Conservation (phyloP, 2,113 vertebrate genomes). For the Heterotilapia buettikoferi region DNA sequence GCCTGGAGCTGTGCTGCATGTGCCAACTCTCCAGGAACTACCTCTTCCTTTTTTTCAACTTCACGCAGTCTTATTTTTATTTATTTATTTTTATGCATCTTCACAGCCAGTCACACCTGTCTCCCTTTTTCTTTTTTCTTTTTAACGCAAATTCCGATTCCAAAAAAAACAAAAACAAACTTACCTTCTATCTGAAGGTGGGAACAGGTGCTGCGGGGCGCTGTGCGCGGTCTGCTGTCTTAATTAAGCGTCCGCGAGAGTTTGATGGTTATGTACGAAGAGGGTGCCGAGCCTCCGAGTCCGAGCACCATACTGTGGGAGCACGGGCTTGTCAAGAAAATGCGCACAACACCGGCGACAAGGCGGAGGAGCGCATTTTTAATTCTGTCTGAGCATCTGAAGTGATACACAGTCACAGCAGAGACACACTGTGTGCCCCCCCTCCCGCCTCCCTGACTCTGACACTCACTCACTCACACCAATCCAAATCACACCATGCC, state of each 20-base stretch:
- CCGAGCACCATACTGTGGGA: constrained; percentile 45
- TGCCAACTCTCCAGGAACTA: constrained; percentile 41
- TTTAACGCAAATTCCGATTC: not conserved
- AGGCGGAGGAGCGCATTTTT: constrained; percentile 59
- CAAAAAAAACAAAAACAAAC: not conserved
- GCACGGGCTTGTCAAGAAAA: constrained; percentile 17
- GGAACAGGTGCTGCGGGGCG: constrained; percentile 48
- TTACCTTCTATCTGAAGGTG: constrained; percentile 53
- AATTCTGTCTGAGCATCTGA: constrained; percentile 55
- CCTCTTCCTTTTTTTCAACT: not conserved
- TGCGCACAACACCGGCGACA: constrained; percentile 49
- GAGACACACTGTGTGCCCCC: not conserved
- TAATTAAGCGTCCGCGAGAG: constrained; percentile 30
- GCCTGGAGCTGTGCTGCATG: not conserved
- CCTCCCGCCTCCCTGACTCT: constrained; percentile 6
- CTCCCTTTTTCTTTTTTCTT: not conserved
- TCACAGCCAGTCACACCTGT: not conserved
- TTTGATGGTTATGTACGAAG: not conserved
- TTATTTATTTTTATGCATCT: not conserved
- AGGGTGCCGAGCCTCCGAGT: constrained; percentile 4
- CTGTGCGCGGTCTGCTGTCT: not conserved
- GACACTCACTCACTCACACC: constrained; percentile 10
- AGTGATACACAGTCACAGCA: constrained; percentile 50
- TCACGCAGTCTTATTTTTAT: not conserved
- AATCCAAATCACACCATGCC: not conserved